Evolutionary conservation across 2,113 vertebrate species (phyloP).

Genomic region (Noturus placidus): DNA sequence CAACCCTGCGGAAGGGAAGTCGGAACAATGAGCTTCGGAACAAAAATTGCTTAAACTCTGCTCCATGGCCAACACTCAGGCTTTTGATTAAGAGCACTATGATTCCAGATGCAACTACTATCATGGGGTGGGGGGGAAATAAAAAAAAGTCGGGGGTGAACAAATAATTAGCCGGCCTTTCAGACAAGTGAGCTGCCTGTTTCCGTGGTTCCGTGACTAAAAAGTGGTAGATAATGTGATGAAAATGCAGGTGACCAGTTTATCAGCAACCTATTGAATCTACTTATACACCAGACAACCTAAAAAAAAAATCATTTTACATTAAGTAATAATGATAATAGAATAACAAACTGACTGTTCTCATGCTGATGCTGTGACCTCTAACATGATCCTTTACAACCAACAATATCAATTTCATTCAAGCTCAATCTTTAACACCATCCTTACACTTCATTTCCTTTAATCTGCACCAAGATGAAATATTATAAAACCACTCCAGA

Average conservation of each 20-base stretch:
- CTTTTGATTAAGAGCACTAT: background rate
- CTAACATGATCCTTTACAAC: background rate
- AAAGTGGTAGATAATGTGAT: background rate
- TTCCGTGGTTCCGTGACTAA: background rate
- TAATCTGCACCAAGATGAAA: background rate
- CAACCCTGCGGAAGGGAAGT: conserved; percentile 34
- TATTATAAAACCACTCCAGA: background rate
- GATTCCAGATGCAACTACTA: background rate
- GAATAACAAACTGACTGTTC: background rate
- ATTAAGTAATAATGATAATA: no score
- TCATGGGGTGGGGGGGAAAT: background rate
- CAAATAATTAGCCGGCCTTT: background rate
- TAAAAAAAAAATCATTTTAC: background rate
- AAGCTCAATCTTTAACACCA: background rate
- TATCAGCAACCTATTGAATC: background rate
- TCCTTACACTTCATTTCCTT: background rate
- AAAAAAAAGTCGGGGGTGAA: background rate
- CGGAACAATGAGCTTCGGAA: background rate
- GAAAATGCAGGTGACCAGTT: background rate
- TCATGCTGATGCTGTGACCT: background rate
- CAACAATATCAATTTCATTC: background rate
- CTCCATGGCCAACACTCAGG: no score
- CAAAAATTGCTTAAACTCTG: background rate
- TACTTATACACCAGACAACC: background rate
- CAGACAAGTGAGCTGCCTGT: background rate